phyloP scores from a whole-genome alignment of 1,140 invertebrate species.

The Bombus superbus region DNA sequence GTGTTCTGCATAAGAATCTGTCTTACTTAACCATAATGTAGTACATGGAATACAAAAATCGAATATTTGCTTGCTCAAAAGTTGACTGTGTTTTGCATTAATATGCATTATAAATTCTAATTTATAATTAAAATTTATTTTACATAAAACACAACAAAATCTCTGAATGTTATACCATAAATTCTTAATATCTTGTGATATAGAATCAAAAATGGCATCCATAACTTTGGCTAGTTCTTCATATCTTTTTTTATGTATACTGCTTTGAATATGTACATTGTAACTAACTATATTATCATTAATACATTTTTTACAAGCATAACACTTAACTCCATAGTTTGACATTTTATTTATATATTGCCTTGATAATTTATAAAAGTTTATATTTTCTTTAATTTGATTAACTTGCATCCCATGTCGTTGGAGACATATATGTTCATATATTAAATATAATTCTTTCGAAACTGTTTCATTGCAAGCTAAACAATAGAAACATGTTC shows the following conservation, averaged over 20 bases:
- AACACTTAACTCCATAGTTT: slow-evolving; percentile 3
- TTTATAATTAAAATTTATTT: slow-evolving; percentile 49
- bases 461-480: slow-evolving; percentile 14
- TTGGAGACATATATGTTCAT: slow-evolving; percentile 51
- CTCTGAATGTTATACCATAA: slow-evolving; percentile 64
- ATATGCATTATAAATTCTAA: slow-evolving; percentile 60
- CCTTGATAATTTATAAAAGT: background rate
- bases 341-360: background rate
- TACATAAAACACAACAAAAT: slow-evolving; percentile 53
- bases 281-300: slow-evolving; percentile 26
- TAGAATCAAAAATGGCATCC: slow-evolving; percentile 35
- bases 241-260: background rate
- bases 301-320: slow-evolving; percentile 18
- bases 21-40: slow-evolving; percentile 57
- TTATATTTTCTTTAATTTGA: slow-evolving; percentile 27
- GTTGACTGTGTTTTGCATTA: background rate
- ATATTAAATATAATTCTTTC: slow-evolving; percentile 26
- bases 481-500: slow-evolving; percentile 15
- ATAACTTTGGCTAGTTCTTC: background rate
- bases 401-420: slow-evolving; percentile 38
- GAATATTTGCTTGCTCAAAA: slow-evolving; percentile 29
- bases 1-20: slow-evolving; percentile 44
- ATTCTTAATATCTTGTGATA: slow-evolving; percentile 60
- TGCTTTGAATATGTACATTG: slow-evolving; percentile 30
- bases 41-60: slow-evolving; percentile 69